Percentiles rank a stretch among this genome's conserved stretches.
Conservation (phyloP, 2,888 invertebrate species). For the Folsomia candida region DNA sequence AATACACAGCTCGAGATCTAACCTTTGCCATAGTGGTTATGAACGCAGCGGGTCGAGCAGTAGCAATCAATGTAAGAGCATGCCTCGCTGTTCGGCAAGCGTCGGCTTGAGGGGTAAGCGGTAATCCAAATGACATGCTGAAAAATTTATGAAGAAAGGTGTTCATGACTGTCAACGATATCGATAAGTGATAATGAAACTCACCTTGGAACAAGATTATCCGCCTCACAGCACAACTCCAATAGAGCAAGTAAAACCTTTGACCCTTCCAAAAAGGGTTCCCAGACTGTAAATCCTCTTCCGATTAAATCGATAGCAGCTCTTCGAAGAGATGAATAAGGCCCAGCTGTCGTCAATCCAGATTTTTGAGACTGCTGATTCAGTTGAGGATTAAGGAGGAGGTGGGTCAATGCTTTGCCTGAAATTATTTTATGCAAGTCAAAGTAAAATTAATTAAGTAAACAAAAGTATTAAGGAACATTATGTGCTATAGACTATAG, state of each 20-base stretch:
- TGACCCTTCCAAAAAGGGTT: constrained; percentile 91
- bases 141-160: neutral
- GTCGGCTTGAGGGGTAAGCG: constrained; percentile 91
- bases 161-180: neutral
- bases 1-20: too few relatives aligned
- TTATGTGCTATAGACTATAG: neutral
- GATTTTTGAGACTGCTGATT: constrained; percentile 28
- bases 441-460: constrained; percentile 5
- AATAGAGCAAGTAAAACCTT: constrained; percentile 83
- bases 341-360: constrained; percentile 51
- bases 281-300: constrained; percentile 97
- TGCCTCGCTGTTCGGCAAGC: constrained; percentile 96
- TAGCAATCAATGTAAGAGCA: constrained; percentile 91
- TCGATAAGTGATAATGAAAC: neutral
- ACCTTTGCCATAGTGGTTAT: constrained; percentile 94
- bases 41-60: constrained; percentile 93
- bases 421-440: too few relatives aligned
- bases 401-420: constrained; percentile 69
- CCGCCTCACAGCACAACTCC: constrained; percentile 87
- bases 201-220: constrained; percentile 77
- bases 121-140: constrained; percentile 88
- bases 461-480: neutral
- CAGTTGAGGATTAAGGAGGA: constrained; percentile 35
- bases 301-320: constrained; percentile 97
- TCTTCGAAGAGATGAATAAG: constrained; percentile 86